These are phyloP conservation scores for Cichladusa arquata DNA, from an alignment of 2,113 vertebrate genomes.

Conservation along the genomic window DNA sequence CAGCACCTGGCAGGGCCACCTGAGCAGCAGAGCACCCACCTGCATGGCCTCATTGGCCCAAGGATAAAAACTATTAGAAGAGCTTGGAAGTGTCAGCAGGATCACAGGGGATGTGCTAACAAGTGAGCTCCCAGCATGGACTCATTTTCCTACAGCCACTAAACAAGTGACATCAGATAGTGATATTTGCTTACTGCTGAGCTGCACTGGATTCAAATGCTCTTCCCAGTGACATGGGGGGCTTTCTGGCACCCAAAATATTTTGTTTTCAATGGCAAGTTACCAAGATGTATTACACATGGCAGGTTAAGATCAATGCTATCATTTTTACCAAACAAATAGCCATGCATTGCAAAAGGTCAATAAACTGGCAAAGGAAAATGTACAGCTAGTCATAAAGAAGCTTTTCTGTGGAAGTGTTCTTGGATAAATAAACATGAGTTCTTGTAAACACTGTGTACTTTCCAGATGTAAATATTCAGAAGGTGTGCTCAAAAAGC, in stretches of 20 bases:
- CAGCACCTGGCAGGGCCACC: not conserved
- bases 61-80: not conserved
- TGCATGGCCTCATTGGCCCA: accelerated
- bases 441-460: constrained; percentile 58
- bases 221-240: not conserved
- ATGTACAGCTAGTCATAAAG: constrained; percentile 18
- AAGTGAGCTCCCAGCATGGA: not conserved
- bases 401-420: constrained; percentile 49
- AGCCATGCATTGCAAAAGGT: constrained; percentile 24
- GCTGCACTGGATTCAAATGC: not conserved
- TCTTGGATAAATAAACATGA: constrained; percentile 53
- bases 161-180: not conserved
- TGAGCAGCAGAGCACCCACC: not conserved
- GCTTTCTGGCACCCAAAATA: not conserved
- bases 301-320: not conserved
- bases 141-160: not conserved
- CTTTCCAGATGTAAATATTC: constrained; percentile 56
- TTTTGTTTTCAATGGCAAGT: not conserved
- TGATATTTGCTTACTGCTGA: not conserved
- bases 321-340: constrained; percentile 7
- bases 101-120: not conserved
- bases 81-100: not conserved
- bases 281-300: not conserved
- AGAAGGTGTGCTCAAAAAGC: constrained; percentile 56
- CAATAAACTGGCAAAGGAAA: constrained; percentile 24